Percentiles rank a stretch among this genome's conserved stretches.
Conservation (phyloP, 2,888 invertebrate species). For the Rotaria socialis region DNA sequence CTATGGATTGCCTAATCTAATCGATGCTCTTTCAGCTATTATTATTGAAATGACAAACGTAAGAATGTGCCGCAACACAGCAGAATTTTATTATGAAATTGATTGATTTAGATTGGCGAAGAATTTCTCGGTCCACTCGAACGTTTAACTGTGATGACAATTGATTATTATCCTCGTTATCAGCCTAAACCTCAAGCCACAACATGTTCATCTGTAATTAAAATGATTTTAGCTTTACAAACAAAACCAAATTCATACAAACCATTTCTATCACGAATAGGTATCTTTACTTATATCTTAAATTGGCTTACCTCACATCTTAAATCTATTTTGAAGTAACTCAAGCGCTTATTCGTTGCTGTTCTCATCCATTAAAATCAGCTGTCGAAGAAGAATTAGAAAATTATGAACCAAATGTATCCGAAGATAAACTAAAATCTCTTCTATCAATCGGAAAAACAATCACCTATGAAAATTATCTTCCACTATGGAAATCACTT, state of each 20-base stretch:
- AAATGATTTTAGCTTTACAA: constrained; percentile 33
- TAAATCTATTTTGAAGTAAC: neutral
- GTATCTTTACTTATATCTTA: neutral
- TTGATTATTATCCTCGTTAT: constrained; percentile 46
- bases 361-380: constrained; percentile 63
- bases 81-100: constrained; percentile 50
- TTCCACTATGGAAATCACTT: constrained; percentile 63
- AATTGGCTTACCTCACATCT: too few relatives aligned
- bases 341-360: constrained; percentile 62
- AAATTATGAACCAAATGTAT: neutral
- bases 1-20: constrained; percentile 55
- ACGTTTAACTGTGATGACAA: constrained; percentile 43
- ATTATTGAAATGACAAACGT: constrained; percentile 53
- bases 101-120: constrained; percentile 39
- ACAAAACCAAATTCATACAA: constrained; percentile 19
- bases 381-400: constrained; percentile 20
- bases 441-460: constrained; percentile 13
- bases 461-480: constrained; percentile 8
- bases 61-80: constrained; percentile 47
- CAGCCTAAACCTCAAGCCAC: constrained; percentile 27
- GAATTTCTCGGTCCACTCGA: constrained; percentile 40
- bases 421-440: neutral
- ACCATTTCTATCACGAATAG: constrained; percentile 17
- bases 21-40: constrained; percentile 57
- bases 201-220: constrained; percentile 25